A percentile compares a stretch with the other conserved stretches of the same genome.
Evolutionary conservation across 2,797 vertebrate genomes (phyloP).

Genomic region (Pipistrellus pipistrellus): DNA sequence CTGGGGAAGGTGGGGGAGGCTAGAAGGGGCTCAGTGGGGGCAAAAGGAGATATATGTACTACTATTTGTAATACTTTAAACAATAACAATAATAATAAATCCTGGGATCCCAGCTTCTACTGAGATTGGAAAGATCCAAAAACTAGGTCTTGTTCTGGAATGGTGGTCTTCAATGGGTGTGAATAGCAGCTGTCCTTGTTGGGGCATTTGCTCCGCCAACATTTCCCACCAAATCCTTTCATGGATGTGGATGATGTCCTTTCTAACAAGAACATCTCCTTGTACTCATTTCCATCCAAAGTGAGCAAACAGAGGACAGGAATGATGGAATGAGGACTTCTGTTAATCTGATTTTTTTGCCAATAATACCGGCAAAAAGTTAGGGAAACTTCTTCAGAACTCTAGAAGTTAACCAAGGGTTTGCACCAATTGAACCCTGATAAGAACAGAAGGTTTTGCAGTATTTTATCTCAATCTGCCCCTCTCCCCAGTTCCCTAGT

Average conservation of each 20-base stretch:
- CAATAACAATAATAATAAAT: neutral
- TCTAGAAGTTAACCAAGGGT: neutral
- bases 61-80: no score
- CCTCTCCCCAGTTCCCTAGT: neutral
- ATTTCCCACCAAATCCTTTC: neutral
- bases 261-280: neutral
- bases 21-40: no score
- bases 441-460: neutral
- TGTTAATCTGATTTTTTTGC: neutral
- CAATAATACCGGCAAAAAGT: neutral
- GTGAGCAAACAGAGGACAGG: neutral
- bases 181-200: neutral
- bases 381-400: conserved; percentile 9
- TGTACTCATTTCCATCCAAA: neutral
- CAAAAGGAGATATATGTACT: no score
- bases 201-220: neutral
- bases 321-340: neutral
- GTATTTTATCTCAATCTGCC: neutral
- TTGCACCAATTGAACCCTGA: neutral
- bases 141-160: neutral
- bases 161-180: neutral
- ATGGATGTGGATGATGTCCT: neutral
- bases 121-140: neutral
- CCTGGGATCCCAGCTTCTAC: neutral
- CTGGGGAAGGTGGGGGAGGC: no score